Evolutionary conservation across 1,140 invertebrate genomes (phyloP).

Genomic region (Bilobella aurantiaca): DNA sequence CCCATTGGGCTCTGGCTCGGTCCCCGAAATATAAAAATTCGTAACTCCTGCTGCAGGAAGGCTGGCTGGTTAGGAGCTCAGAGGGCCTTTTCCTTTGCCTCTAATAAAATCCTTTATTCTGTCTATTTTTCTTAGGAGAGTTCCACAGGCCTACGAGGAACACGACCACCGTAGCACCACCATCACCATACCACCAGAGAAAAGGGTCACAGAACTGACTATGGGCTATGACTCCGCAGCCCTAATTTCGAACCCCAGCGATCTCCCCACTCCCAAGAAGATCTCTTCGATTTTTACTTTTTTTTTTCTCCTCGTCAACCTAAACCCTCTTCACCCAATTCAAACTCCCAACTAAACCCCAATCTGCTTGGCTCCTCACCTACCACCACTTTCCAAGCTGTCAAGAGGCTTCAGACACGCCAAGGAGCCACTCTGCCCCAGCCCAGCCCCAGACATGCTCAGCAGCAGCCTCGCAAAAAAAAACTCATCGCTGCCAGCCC

Average conservation of each 20-base stretch:
- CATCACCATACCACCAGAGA: conserved; percentile 3
- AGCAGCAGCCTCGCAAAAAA: too few species aligned
- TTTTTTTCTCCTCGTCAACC: conserved; percentile 3
- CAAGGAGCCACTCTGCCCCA: too few species aligned
- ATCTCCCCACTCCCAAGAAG: conserved; percentile 1
- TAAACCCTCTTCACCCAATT: not conserved
- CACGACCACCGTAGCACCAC: not conserved
- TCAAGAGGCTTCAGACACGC: too few species aligned
- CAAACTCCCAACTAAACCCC: conserved; percentile 7
- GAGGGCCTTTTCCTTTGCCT: not conserved
- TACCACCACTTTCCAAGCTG: not conserved
- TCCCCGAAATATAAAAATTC: not conserved
- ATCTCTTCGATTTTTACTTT: not conserved
- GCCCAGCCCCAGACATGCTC: too few species aligned
- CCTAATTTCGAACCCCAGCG: not conserved
- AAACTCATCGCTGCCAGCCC: too few species aligned
- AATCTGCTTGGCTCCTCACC: not conserved
- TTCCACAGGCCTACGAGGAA: not conserved
- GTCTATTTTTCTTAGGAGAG: conserved; percentile 4
- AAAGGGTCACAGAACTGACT: conserved; percentile 6
- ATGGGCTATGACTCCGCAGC: not conserved
- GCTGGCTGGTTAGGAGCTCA: not conserved
- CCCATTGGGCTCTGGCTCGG: not conserved
- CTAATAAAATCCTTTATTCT: conserved; percentile 2
- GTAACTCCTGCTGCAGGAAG: not conserved